These are phyloP conservation scores for Dendrolimus kikuchii DNA, from an alignment of 1,140 invertebrate species.

Conservation along the genomic window DNA sequence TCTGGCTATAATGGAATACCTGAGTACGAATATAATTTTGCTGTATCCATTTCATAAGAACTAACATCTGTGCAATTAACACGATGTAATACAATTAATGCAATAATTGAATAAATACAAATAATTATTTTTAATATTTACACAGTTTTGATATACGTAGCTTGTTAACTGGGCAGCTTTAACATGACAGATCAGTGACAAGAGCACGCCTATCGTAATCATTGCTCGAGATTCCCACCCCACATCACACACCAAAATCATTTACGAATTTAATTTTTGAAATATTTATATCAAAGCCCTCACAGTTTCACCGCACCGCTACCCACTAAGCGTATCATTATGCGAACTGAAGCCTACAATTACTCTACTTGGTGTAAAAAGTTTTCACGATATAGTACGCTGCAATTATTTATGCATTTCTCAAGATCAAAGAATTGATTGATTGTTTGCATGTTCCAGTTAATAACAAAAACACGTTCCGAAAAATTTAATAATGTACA, in stretches of 20 bases:
- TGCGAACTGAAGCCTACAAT: constrained; percentile 34
- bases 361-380: constrained; percentile 27
- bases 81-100: background rate
- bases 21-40: too few relatives aligned
- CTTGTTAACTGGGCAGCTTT: too few relatives aligned
- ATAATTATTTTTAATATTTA: too few relatives aligned
- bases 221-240: constrained; percentile 41
- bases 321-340: constrained; percentile 52
- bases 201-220: constrained; percentile 42
- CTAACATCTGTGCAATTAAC: background rate
- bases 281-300: constrained; percentile 37
- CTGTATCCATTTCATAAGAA: too few relatives aligned
- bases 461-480: constrained; percentile 1
- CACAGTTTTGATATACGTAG: too few relatives aligned
- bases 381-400: constrained; percentile 19
- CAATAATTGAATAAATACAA: background rate
- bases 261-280: constrained; percentile 46
- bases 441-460: constrained; percentile 20
- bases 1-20: too few relatives aligned
- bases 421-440: constrained; percentile 20
- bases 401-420: constrained; percentile 7
- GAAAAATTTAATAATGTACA: too few relatives aligned
- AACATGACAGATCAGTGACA: constrained; percentile 48
- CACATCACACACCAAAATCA: constrained; percentile 55
- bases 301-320: constrained; percentile 27